Evolutionary conservation across 2,797 vertebrate species (phyloP).

Genomic region (Anisognathus igniventris): DNA sequence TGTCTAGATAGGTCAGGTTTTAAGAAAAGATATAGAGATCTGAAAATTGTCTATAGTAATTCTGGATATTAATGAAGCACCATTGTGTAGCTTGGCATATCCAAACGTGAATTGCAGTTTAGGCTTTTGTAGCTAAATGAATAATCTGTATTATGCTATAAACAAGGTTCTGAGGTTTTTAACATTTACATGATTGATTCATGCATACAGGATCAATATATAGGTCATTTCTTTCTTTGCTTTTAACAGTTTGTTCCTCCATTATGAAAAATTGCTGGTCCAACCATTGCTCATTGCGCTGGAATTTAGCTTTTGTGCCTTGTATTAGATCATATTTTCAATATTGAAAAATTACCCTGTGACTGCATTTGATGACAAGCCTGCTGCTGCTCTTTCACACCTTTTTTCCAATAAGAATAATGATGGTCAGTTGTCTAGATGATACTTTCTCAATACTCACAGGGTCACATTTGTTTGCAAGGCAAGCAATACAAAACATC

Average conservation of each 20-base stretch:
- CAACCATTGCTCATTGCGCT: conserved; percentile 22
- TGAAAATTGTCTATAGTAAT: neutral
- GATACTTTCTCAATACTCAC: neutral
- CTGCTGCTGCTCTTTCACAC: neutral
- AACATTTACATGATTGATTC: conserved; percentile 45
- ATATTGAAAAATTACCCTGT: conserved; percentile 18
- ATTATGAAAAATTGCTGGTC: conserved; percentile 29
- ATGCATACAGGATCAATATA: conserved; percentile 33
- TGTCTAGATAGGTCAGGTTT: neutral
- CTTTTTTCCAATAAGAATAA: neutral
- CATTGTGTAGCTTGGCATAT: neutral
- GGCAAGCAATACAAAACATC: neutral
- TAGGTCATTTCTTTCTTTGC: conserved; percentile 17
- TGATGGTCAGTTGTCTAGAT: neutral
- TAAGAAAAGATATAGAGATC: neutral
- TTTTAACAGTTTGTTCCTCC: conserved; percentile 37
- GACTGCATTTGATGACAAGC: neutral
- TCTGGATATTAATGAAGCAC: neutral
- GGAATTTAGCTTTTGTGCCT: conserved; percentile 62
- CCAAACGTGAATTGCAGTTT: conserved; percentile 13
- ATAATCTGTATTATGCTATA: conserved; percentile 34
- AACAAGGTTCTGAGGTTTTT: conserved; percentile 25
- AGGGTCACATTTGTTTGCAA: neutral
- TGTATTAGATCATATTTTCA: conserved; percentile 43
- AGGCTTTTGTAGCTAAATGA: conserved; percentile 43